These are phyloP conservation scores for Trypoxylus dichotomus DNA, from an alignment of 1,140 invertebrate species.

Conservation along the genomic window DNA sequence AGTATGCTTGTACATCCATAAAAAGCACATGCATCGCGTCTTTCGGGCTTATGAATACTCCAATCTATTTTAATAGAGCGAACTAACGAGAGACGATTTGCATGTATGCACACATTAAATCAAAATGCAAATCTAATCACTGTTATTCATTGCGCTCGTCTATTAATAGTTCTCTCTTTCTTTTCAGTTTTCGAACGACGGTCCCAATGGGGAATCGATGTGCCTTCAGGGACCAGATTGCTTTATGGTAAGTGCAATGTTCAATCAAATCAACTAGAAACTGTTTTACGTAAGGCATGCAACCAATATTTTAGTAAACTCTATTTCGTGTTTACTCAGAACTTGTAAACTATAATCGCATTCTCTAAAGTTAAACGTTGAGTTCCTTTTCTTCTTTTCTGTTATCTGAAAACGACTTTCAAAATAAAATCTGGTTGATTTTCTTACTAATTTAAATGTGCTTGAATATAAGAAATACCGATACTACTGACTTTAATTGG, in stretches of 20 bases:
- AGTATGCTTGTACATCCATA: neutral
- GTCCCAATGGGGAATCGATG: slow-evolving; percentile 61
- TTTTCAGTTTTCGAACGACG: slow-evolving; percentile 61
- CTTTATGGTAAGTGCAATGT: slow-evolving; percentile 62
- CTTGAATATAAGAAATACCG: no score
- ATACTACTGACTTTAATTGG: no score
- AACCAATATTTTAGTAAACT: slow-evolving; percentile 1
- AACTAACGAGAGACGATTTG: neutral
- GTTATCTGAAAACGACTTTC: no score
- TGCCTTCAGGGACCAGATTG: slow-evolving; percentile 67
- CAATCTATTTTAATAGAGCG: slow-evolving; percentile 17
- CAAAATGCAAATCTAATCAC: slow-evolving; percentile 29
- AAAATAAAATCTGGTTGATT: no score
- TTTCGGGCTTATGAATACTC: neutral
- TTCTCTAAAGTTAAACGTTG: no score
- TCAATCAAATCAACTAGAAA: slow-evolving; percentile 17
- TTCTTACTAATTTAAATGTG: no score
- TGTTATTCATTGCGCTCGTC: neutral
- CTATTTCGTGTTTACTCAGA: neutral
- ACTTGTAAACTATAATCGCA: neutral
- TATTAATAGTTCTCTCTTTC: slow-evolving; percentile 42
- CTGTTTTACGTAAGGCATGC: neutral
- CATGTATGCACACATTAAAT: slow-evolving; percentile 11
- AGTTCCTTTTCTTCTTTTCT: no score
- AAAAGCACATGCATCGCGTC: neutral